Evolutionary conservation across 2,888 invertebrate genomes (phyloP).

Genomic region (Lepidochitona cinerea): DNA sequence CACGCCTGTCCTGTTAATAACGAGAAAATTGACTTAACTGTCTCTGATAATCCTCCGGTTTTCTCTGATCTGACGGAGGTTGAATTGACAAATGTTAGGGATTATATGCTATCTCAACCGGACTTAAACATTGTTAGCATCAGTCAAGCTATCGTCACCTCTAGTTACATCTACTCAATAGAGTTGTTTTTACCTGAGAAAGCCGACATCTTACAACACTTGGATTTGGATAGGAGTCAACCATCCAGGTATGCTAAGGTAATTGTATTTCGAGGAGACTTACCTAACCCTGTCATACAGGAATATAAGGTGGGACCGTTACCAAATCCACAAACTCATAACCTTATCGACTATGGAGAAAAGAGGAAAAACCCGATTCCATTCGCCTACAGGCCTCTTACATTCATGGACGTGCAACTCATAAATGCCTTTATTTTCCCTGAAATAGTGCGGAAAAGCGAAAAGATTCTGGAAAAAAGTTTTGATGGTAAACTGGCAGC

Average conservation of each 20-base stretch:
- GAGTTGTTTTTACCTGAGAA: constrained; percentile 46
- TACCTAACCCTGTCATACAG: constrained; percentile 30
- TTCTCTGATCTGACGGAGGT: not conserved
- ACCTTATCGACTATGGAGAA: constrained; percentile 12
- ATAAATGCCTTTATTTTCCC: constrained; percentile 15
- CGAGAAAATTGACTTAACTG: not conserved
- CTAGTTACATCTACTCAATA: constrained; percentile 33
- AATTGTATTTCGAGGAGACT: constrained; percentile 32
- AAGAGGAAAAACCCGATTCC: constrained; percentile 25
- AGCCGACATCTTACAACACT: constrained; percentile 27
- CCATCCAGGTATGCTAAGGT: constrained; percentile 43
- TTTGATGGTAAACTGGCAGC: constrained; percentile 20
- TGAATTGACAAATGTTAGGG: not conserved
- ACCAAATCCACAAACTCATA: constrained; percentile 37
- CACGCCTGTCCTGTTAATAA: not conserved
- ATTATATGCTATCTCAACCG: not conserved
- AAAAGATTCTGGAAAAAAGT: constrained; percentile 23
- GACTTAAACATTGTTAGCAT: not conserved
- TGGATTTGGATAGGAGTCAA: constrained; percentile 27
- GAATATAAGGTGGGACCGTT: constrained; percentile 47
- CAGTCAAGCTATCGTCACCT: constrained; percentile 16
- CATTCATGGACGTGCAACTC: constrained; percentile 18
- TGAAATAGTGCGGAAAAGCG: constrained; percentile 19
- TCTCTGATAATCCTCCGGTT: not conserved
- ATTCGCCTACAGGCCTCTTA: constrained; percentile 28